Evolutionary conservation across 2,797 vertebrate genomes (phyloP), one percentile per base, ranked within the genome.

Genomic region (Tragelaphus eurycerus): DNA sequence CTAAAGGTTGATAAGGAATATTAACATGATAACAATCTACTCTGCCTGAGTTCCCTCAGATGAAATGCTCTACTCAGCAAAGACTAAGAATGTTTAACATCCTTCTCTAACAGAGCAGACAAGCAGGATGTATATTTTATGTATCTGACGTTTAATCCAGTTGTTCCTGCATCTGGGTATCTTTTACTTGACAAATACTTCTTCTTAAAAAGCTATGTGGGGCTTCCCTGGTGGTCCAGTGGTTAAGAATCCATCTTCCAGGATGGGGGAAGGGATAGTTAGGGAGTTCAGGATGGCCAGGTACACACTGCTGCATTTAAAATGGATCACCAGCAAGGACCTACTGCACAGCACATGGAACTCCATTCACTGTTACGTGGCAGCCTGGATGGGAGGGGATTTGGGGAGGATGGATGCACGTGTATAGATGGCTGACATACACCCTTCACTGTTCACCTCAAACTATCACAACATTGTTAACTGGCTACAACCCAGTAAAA

Each of bases 81-180:
- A 48, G 43, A 84, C 50, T 43, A 38, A 54, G 23, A 76, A 19
- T 34, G 34, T 23, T 50, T 3, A 34, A 52, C 38, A 57, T 14
- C 34, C 23, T 8, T 29, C 67, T 62, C 15, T 11, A 60, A 54
- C 19, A 29, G 10, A 43, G 43, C 0, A 38, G n/a, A 38, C 34
- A 1, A 16, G 10, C 7, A 16, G 11, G 14, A 74, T 0, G n/a
- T 1, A 4, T 19, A 17, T 23, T 62, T 64, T 43, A 1, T 29
- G 11, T 1, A 31, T 12, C n/a, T 31, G 3, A 52, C 0, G 62
- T 4, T 29, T n/a, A 86, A 29, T 0, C 0, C 9, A 46, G 23
- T 15, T 7, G 16, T 7, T 16, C 14, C 38, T 17, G 3, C 11
- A 10, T 6, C 59, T 2, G 23, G 31, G 8, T 1, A 16, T 11